A percentile compares a stretch with the other conserved stretches of the same genome.
These are phyloP conservation scores for Gymnocephalus cernua DNA, from an alignment of 2,113 vertebrate genomes.

Conservation along the genomic window DNA sequence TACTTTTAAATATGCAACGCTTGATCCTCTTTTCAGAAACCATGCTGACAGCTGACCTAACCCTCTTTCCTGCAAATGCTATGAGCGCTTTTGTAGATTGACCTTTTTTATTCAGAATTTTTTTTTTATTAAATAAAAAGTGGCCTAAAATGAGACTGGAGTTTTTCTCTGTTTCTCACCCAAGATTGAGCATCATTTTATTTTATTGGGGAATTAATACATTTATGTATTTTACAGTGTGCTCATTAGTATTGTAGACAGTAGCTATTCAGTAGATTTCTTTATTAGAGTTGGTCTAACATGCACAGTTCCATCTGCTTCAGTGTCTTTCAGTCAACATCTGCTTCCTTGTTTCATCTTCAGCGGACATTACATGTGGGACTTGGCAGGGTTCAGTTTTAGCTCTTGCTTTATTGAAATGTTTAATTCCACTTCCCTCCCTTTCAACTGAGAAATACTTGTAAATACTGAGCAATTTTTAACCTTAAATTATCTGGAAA, in stretches of 20 bases:
- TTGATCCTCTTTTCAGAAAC: slow-evolving; percentile 45
- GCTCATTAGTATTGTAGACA: neutral
- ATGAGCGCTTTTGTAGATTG: slow-evolving; percentile 27
- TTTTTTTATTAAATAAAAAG: too few relatives aligned
- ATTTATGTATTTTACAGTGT: slow-evolving; percentile 12
- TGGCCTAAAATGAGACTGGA: neutral
- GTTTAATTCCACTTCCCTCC: slow-evolving; percentile 4
- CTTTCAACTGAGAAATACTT: slow-evolving; percentile 7
- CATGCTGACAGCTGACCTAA: slow-evolving; percentile 60
- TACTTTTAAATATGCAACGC: slow-evolving; percentile 31
- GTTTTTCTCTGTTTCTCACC: neutral
- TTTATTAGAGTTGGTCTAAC: slow-evolving; percentile 8
- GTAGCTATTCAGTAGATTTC: slow-evolving; percentile 17
- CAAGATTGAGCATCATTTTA: neutral
- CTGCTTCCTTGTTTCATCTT: slow-evolving; percentile 37
- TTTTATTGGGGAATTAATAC: neutral
- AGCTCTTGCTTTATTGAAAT: slow-evolving; percentile 7
- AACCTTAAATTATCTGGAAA: neutral
- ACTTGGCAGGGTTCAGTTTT: slow-evolving; percentile 20
- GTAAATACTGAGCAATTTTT: neutral
- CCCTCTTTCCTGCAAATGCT: slow-evolving; percentile 33
- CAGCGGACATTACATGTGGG: slow-evolving; percentile 24
- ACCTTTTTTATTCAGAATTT: slow-evolving; percentile 29
- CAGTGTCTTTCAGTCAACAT: slow-evolving; percentile 38
- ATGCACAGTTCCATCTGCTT: slow-evolving; percentile 18